Conservation (phyloP, 2,113 vertebrate genomes). For the Myrmecobius fasciatus region DNA sequence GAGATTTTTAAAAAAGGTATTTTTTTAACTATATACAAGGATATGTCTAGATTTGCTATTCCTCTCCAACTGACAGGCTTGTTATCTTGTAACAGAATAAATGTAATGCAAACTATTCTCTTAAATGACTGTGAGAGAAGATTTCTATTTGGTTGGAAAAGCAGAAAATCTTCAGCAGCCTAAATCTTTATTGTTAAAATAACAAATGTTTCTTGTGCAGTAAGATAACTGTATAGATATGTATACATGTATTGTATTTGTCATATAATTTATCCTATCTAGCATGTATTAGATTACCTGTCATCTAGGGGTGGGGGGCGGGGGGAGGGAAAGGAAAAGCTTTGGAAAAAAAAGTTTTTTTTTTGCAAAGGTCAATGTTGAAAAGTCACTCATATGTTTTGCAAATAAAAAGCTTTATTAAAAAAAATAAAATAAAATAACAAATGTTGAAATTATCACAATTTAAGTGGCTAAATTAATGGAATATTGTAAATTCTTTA, state of each 20-base stretch:
- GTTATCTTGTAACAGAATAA: slow-evolving; percentile 39
- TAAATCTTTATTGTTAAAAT: slow-evolving; percentile 37
- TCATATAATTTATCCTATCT: no score
- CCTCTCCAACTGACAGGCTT: slow-evolving; percentile 19
- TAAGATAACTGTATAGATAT: no score
- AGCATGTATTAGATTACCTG: no score
- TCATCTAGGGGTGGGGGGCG: no score
- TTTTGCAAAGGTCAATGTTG: no score
- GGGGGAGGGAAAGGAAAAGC: no score
- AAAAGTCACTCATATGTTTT: no score
- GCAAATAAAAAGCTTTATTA: no score
- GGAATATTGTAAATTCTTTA: slow-evolving; percentile 26
- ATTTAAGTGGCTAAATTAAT: slow-evolving; percentile 56
- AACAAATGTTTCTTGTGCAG: slow-evolving; percentile 39
- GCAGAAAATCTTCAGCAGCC: slow-evolving; percentile 24
- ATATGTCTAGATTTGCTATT: slow-evolving; percentile 50
- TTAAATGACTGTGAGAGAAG: slow-evolving; percentile 39
- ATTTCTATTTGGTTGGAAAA: slow-evolving; percentile 50
- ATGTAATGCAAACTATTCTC: slow-evolving; percentile 51
- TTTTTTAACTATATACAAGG: slow-evolving; percentile 5
- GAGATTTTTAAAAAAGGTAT: slow-evolving; percentile 39
- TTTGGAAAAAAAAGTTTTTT: no score
- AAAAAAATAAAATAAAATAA: no score
- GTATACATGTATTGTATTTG: no score
- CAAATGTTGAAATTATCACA: slow-evolving; percentile 28